phyloP scores from a whole-genome alignment of 2,888 invertebrate species.

The Bombylius discolor region DNA sequence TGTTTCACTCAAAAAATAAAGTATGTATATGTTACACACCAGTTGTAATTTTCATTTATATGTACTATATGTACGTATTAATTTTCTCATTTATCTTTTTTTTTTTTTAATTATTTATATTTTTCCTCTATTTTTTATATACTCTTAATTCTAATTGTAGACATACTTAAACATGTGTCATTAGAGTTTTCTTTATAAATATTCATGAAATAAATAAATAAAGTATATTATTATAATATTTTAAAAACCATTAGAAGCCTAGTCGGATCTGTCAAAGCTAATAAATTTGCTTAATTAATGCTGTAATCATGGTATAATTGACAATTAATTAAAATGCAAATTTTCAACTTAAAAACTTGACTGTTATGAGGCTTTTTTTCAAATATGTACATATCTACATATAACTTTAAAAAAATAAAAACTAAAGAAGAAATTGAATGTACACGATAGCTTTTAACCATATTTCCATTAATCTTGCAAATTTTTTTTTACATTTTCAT shows the following conservation, averaged over 20 bases:
- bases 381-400: neutral
- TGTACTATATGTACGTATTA: no score
- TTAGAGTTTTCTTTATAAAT: slow-evolving; percentile 1
- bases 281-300: slow-evolving; percentile 18
- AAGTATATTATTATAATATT: no score
- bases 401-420: neutral
- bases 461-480: no score
- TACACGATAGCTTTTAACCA: no score
- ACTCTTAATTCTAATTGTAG: neutral
- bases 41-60: no score
- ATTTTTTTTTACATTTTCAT: no score
- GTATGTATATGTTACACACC: no score
- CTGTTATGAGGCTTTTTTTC: neutral
- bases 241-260: slow-evolving; percentile 6
- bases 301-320: slow-evolving; percentile 19
- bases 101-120: neutral
- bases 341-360: slow-evolving; percentile 16
- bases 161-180: neutral
- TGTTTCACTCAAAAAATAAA: no score
- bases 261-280: slow-evolving; percentile 15
- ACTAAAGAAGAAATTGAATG: neutral
- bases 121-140: neutral
- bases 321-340: slow-evolving; percentile 24
- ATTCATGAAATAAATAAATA: slow-evolving; percentile 1
- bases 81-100: neutral